These are phyloP conservation scores for Petroica traversi DNA, from an alignment of 2,113 vertebrate species.

Conservation along the genomic window DNA sequence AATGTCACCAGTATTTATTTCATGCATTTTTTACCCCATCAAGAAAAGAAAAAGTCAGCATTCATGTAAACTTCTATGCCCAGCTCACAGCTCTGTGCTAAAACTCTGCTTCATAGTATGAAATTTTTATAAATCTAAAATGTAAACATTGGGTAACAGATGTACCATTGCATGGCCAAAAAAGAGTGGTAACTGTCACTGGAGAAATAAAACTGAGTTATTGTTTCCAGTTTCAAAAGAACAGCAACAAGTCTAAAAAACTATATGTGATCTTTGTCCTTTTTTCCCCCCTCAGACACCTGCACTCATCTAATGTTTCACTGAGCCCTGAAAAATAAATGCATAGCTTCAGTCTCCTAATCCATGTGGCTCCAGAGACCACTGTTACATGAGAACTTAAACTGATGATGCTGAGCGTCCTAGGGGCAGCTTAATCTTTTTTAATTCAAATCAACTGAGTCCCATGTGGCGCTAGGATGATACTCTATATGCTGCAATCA, in stretches of 20 bases:
- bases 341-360: constrained; percentile 97
- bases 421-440: constrained; percentile 90
- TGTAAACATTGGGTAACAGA: constrained; percentile 79
- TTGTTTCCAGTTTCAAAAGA: constrained; percentile 89
- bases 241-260: constrained; percentile 81
- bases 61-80: constrained; percentile 55
- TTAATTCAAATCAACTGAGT: constrained; percentile 96
- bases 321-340: constrained; percentile 96
- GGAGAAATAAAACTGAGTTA: constrained; percentile 90
- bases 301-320: constrained; percentile 96
- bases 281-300: constrained; percentile 87
- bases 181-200: constrained; percentile 83
- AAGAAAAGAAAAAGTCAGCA: constrained; percentile 46
- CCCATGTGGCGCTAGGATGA: constrained; percentile 91
- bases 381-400: constrained; percentile 96
- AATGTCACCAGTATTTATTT: constrained; percentile 73
- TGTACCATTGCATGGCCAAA: constrained; percentile 77
- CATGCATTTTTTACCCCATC: constrained; percentile 65
- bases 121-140: constrained; percentile 70
- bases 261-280: constrained; percentile 80
- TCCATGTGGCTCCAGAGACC: constrained; percentile 97
- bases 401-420: constrained; percentile 89
- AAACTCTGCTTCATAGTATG: constrained; percentile 31
- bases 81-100: neutral
- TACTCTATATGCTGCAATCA: constrained; percentile 99